Percentiles rank a stretch among this genome's conserved stretches.
Conservation (phyloP, 1,140 invertebrate species). For the Drosophila sproati region DNA sequence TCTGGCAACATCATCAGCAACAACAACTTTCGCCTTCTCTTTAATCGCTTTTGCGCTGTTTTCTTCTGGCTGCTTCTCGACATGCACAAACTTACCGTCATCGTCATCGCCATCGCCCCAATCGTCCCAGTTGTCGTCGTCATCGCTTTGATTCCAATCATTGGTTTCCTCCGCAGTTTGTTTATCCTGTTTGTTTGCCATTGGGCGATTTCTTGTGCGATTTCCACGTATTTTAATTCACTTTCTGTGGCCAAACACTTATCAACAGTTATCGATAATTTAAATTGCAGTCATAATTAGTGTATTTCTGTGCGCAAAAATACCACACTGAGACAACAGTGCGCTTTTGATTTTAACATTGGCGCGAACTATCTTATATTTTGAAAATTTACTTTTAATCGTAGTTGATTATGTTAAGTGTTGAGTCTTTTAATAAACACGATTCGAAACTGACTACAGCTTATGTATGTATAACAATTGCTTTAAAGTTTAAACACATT, state of each 20-base stretch:
- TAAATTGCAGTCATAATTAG: background rate
- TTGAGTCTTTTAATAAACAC: no score
- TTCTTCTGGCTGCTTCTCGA: constrained; percentile 31
- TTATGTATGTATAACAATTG: no score
- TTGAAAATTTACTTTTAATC: background rate
- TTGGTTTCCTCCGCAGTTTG: constrained; percentile 39
- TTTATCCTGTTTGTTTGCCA: constrained; percentile 59
- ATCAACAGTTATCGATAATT: constrained; percentile 9
- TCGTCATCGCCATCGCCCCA: constrained; percentile 85
- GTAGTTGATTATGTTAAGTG: no score
- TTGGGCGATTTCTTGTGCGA: constrained; percentile 30
- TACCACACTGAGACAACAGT: background rate
- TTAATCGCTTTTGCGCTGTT: constrained; percentile 35
- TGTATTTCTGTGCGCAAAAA: constrained; percentile 4
- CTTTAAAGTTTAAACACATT: no score
- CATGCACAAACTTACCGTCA: constrained; percentile 72
- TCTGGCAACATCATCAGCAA: background rate
- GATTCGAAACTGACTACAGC: no score
- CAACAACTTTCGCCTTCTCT: constrained; percentile 31
- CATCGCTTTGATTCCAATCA: constrained; percentile 86
- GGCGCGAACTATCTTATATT: background rate
- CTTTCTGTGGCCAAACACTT: background rate
- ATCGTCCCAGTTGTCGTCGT: constrained; percentile 86
- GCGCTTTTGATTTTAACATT: background rate
- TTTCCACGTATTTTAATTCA: constrained; percentile 58